These are phyloP conservation scores for Drosophila atroscutellata DNA, from an alignment of 2,888 invertebrate species.

Conservation along the genomic window DNA sequence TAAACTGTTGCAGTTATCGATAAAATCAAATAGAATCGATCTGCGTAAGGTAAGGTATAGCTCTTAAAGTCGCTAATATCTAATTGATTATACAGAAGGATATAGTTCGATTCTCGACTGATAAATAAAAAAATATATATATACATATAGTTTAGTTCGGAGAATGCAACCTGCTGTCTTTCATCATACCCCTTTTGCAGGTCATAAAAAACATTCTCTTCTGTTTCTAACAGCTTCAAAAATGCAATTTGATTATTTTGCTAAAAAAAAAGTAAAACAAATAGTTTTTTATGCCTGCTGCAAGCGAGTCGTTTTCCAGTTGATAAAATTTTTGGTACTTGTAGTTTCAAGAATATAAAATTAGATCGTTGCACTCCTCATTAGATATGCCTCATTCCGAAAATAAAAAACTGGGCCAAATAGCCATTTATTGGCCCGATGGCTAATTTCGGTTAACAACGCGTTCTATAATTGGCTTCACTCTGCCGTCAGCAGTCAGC, in stretches of 20 bases:
- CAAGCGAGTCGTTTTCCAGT: slow-evolving; percentile 31
- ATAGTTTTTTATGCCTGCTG: background rate
- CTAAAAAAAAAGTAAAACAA: slow-evolving; percentile 8
- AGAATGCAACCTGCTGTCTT: too few relatives aligned
- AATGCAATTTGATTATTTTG: slow-evolving; percentile 72
- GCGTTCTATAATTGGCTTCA: slow-evolving; percentile 13
- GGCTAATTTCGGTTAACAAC: slow-evolving; percentile 17
- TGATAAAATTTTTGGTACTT: slow-evolving; percentile 40
- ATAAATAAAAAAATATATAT: background rate
- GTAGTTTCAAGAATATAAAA: slow-evolving; percentile 32
- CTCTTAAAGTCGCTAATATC: background rate
- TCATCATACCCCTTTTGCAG: background rate
- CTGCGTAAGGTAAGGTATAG: too few relatives aligned
- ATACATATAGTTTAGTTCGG: background rate
- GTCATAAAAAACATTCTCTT: slow-evolving; percentile 5
- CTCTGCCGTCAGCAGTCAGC: slow-evolving; percentile 9
- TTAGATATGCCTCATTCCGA: background rate
- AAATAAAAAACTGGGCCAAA: background rate
- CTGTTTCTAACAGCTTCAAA: slow-evolving; percentile 62
- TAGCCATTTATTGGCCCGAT: background rate
- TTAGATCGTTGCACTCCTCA: slow-evolving; percentile 4
- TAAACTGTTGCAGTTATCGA: background rate
- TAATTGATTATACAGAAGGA: background rate
- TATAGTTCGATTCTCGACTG: background rate
- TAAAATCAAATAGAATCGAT: background rate